phyloP scores from a whole-genome alignment of 1,140 invertebrate genomes.

The Drosophila arizonae region DNA sequence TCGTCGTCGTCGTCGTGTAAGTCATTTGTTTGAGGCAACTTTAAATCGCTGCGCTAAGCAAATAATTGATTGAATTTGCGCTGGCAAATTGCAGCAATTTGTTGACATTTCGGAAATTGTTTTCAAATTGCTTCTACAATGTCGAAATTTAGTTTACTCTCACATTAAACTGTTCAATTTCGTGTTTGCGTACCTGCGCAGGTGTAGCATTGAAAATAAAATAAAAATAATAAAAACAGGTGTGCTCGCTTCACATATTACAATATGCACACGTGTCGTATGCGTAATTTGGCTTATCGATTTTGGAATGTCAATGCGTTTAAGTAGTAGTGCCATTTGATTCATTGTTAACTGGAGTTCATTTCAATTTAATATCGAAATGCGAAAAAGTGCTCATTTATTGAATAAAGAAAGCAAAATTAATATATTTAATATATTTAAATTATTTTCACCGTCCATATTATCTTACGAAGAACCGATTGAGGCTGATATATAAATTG shows the following conservation, averaged over 20 bases:
- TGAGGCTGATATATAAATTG: too few relatives aligned
- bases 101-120: constrained; percentile 64
- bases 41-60: constrained; percentile 16
- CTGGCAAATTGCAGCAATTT: constrained; percentile 65
- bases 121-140: constrained; percentile 56
- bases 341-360: neutral
- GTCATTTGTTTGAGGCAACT: constrained; percentile 26
- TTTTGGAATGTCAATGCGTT: constrained; percentile 13
- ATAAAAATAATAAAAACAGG: constrained; percentile 16
- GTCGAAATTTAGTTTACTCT: constrained; percentile 52
- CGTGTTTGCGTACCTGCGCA: constrained; percentile 15
- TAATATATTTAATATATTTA: too few relatives aligned
- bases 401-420: too few relatives aligned
- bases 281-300: constrained; percentile 75
- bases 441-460: too few relatives aligned
- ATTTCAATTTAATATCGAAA: too few relatives aligned
- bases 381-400: too few relatives aligned
- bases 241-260: neutral
- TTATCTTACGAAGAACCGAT: too few relatives aligned
- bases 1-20: constrained; percentile 3
- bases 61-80: constrained; percentile 62
- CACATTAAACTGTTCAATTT: constrained; percentile 41
- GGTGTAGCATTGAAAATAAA: constrained; percentile 29
- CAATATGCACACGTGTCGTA: constrained; percentile 66
- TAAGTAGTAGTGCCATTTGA: constrained; percentile 12